Percentiles rank a stretch among this genome's conserved stretches.
These are phyloP conservation scores for Autographa pulchrina DNA, from an alignment of 2,888 invertebrate genomes.

Conservation along the genomic window DNA sequence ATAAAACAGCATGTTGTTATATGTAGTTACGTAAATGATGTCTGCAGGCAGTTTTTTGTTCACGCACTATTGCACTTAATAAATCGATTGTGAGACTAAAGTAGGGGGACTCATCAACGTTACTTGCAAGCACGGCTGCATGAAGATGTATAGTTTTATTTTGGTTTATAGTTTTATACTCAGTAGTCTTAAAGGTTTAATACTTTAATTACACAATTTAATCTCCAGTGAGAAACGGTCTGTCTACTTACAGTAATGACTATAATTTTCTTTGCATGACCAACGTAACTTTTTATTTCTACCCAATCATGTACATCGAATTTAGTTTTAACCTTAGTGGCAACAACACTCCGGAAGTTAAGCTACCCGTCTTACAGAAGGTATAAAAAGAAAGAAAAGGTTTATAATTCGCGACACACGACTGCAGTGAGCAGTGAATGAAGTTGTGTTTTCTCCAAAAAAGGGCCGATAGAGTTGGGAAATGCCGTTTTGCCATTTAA, in stretches of 20 bases:
- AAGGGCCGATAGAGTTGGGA: too few relatives aligned
- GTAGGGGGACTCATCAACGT: constrained; percentile 1
- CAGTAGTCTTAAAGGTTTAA: neutral
- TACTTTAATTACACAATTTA: neutral
- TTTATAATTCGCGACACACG: too few relatives aligned
- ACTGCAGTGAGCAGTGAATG: too few relatives aligned
- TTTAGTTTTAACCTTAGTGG: neutral
- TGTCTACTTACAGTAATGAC: neutral
- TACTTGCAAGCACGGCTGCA: neutral
- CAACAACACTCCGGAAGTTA: neutral
- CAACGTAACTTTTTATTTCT: neutral
- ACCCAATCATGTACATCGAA: neutral
- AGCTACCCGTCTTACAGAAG: too few relatives aligned
- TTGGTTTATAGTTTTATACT: neutral
- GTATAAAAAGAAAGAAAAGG: too few relatives aligned
- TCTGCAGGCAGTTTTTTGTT: constrained; percentile 51
- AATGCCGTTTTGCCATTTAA: too few relatives aligned
- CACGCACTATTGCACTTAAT: constrained; percentile 62
- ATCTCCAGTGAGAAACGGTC: neutral
- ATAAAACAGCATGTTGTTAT: constrained; percentile 34
- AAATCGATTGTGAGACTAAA: constrained; percentile 41
- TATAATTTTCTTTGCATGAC: neutral
- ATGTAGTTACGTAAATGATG: constrained; percentile 53
- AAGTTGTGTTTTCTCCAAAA: too few relatives aligned
- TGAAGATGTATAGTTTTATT: neutral